phyloP scores from a whole-genome alignment of 2,888 invertebrate species.

The Xylota sylvarum region DNA sequence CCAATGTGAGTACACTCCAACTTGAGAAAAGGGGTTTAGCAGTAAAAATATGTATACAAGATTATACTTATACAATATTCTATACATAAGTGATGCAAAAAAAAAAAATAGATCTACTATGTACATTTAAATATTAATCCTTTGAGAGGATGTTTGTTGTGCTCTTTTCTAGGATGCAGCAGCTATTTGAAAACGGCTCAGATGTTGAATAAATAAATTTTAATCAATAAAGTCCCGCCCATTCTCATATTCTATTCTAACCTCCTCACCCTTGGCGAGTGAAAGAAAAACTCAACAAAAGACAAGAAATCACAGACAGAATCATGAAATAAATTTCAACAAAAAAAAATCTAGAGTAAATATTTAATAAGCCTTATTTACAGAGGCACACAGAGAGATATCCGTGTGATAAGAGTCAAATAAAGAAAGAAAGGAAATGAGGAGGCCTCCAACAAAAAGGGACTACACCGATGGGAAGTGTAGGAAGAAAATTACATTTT shows the following conservation, averaged over 20 bases:
- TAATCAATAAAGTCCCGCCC: conserved; percentile 52
- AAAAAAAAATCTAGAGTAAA: conserved; percentile 17
- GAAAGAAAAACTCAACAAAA: not conserved
- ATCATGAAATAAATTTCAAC: not conserved
- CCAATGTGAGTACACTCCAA: not conserved
- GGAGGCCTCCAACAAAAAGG: not conserved
- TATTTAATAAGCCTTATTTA: conserved; percentile 31
- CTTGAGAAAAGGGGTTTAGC: not conserved
- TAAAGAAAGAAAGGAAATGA: conserved; percentile 4
- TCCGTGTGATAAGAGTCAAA: not conserved
- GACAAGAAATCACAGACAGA: conserved; percentile 27
- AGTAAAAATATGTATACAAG: conserved; percentile 21
- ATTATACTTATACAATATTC: conserved; percentile 4
- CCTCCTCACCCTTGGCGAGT: not conserved
- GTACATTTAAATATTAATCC: conserved; percentile 42
- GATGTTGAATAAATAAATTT: conserved; percentile 59
- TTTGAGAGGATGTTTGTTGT: conserved; percentile 36
- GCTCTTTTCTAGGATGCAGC: conserved; percentile 5
- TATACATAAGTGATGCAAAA: not conserved
- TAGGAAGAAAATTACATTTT: conserved; percentile 16
- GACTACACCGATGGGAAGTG: not conserved
- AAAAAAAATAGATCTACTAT: not conserved
- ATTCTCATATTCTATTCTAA: not conserved
- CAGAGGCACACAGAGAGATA: not conserved
- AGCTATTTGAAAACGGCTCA: conserved; percentile 13